These are phyloP conservation scores for Seira sanloemensis DNA, from an alignment of 2,888 invertebrate genomes.

Conservation along the genomic window DNA sequence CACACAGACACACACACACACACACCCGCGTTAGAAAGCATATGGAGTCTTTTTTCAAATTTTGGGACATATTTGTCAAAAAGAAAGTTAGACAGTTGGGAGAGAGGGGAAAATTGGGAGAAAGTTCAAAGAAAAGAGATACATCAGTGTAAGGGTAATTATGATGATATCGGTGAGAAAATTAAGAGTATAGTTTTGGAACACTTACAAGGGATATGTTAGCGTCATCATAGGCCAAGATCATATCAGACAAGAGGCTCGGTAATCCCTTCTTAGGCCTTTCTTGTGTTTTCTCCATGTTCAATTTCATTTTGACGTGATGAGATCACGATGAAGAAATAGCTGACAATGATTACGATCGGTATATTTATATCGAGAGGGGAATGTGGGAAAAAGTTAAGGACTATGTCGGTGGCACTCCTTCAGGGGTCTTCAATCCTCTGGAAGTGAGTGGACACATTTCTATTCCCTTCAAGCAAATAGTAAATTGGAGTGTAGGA, in stretches of 20 bases:
- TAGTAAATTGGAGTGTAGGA: background rate
- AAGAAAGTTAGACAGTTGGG: background rate
- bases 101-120: background rate
- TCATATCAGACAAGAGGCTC: background rate
- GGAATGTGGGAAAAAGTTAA: background rate
- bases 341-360: background rate
- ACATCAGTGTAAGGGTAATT: background rate
- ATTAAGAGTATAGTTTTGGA: background rate
- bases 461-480: background rate
- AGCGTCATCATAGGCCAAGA: background rate
- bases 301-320: slow-evolving; percentile 3
- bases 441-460: background rate
- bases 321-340: background rate
- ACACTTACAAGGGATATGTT: background rate
- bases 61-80: background rate
- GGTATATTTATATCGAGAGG: background rate
- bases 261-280: background rate
- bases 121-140: too few relatives aligned
- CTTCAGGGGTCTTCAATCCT: background rate
- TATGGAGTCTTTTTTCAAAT: too few relatives aligned
- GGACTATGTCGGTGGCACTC: background rate
- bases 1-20: too few relatives aligned
- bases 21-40: too few relatives aligned
- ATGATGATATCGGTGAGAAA: background rate
- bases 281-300: background rate